Evolutionary conservation across 2,888 invertebrate species (phyloP).

Genomic region (Tinea semifulvella): DNA sequence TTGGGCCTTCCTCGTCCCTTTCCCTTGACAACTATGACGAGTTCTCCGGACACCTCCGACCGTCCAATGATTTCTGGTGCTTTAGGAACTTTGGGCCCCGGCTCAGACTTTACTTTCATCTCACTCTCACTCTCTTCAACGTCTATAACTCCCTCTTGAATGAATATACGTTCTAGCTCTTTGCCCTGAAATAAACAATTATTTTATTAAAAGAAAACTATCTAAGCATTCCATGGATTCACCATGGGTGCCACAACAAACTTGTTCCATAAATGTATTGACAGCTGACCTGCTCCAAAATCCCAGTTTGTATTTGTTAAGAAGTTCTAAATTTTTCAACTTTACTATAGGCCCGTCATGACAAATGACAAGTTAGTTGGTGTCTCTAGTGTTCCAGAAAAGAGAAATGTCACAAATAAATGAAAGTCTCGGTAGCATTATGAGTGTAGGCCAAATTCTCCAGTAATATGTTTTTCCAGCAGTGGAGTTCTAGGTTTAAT

Average conservation of each 20-base stretch:
- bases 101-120: constrained; percentile 19
- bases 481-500: too few species aligned
- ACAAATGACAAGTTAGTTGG: too few species aligned
- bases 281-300: too few species aligned
- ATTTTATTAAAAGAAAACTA: background rate
- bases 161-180: constrained; percentile 77
- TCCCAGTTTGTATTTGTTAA: too few species aligned
- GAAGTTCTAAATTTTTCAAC: too few species aligned
- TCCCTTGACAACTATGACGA: constrained; percentile 67
- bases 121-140: constrained; percentile 60
- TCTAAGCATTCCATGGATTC: background rate
- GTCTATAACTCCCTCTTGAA: constrained; percentile 76
- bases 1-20: constrained; percentile 65
- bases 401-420: too few species aligned
- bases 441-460: too few species aligned
- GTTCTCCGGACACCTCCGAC: constrained; percentile 70
- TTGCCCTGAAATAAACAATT: constrained; percentile 61
- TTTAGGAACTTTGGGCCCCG: constrained; percentile 28
- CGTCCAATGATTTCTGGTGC: constrained; percentile 72
- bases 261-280: too few species aligned
- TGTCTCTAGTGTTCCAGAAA: too few species aligned
- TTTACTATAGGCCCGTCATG: too few species aligned
- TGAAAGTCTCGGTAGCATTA: too few species aligned
- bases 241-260: background rate
- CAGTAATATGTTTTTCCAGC: too few species aligned